Conservation (phyloP, 2,797 vertebrate genomes). For the Hephaestus fuliginosus region DNA sequence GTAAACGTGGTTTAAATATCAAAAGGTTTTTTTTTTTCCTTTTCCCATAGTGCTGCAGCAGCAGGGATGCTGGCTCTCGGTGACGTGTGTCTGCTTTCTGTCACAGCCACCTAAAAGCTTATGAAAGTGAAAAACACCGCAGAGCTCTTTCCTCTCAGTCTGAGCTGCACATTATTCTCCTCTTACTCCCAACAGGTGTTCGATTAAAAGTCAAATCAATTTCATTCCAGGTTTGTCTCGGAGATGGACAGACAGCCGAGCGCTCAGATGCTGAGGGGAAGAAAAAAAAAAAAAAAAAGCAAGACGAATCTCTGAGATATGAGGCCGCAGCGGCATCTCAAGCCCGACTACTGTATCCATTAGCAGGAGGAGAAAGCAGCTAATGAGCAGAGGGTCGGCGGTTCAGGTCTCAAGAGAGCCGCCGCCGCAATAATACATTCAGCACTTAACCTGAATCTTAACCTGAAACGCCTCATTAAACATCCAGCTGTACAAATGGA, state of each 20-base stretch:
- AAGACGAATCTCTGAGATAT: background rate
- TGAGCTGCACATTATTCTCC: constrained; percentile 7
- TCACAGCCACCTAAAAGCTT: constrained; percentile 55
- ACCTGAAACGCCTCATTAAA: constrained; percentile 64
- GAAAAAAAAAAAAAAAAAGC: background rate
- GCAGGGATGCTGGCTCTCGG: constrained; percentile 31
- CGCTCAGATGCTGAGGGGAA: background rate
- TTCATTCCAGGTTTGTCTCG: background rate
- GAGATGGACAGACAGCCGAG: background rate
- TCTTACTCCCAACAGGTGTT: constrained; percentile 34
- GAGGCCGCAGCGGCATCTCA: constrained; percentile 17
- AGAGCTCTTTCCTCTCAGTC: constrained; percentile 12
- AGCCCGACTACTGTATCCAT: constrained; percentile 35
- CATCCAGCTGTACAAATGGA: constrained; percentile 64
- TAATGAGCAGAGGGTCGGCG: constrained; percentile 42
- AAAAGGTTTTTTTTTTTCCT: constrained; percentile 15
- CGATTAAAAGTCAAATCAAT: constrained; percentile 15
- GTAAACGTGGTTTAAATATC: constrained; percentile 10
- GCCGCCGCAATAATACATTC: constrained; percentile 61
- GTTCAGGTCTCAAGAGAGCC: constrained; percentile 53
- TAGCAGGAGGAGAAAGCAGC: constrained; percentile 38
- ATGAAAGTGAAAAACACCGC: constrained; percentile 12
- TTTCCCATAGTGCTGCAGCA: constrained; percentile 26
- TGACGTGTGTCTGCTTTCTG: constrained; percentile 51
- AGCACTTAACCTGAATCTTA: constrained; percentile 68